A percentile compares a stretch with the other conserved stretches of the same genome.
Evolutionary conservation across 92 coral and sea anemone genomes (phyloP).

Genomic region (Actinostola sp.): DNA sequence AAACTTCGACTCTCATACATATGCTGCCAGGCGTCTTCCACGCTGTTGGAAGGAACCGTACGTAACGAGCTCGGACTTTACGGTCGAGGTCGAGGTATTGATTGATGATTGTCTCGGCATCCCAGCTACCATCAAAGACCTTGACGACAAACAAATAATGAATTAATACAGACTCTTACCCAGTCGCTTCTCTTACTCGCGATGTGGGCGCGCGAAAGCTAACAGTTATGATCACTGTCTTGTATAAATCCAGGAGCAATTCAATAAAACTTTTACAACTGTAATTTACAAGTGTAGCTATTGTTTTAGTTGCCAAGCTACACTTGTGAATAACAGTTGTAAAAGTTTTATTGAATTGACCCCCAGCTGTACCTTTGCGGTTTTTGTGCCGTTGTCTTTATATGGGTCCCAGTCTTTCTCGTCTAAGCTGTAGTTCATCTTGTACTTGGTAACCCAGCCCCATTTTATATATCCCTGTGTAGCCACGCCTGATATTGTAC

Average conservation of each 20-base stretch:
- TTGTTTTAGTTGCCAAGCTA: too few relatives aligned
- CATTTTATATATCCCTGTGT: conserved; percentile 61
- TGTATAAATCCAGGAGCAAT: too few relatives aligned
- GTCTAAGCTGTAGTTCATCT: conserved; percentile 60
- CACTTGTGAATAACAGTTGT: too few relatives aligned
- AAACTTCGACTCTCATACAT: conserved; percentile 92
- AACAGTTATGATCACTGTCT: too few relatives aligned
- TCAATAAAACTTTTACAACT: too few relatives aligned
- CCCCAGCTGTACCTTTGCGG: conserved; percentile 72
- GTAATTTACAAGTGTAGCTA: too few relatives aligned
- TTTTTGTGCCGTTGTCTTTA: conserved; percentile 75
- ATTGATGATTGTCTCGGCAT: conserved; percentile 63
- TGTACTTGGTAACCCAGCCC: conserved; percentile 47
- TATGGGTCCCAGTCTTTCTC: conserved; percentile 58
- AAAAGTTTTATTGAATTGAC: too few relatives aligned
- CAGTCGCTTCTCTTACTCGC: too few relatives aligned
- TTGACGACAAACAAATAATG: conserved; percentile 12
- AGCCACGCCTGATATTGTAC: conserved; percentile 59
- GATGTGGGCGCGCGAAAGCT: too few relatives aligned
- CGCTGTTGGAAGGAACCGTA: conserved; percentile 77
- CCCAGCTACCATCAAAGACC: conserved; percentile 90
- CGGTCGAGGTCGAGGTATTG: conserved; percentile 55
- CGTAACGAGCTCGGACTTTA: conserved; percentile 60
- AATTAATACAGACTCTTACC: too few relatives aligned
- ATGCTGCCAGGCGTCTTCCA: conserved; percentile 82